phyloP scores from a whole-genome alignment of 2,888 invertebrate genomes.

The Brachypterus glaber region DNA sequence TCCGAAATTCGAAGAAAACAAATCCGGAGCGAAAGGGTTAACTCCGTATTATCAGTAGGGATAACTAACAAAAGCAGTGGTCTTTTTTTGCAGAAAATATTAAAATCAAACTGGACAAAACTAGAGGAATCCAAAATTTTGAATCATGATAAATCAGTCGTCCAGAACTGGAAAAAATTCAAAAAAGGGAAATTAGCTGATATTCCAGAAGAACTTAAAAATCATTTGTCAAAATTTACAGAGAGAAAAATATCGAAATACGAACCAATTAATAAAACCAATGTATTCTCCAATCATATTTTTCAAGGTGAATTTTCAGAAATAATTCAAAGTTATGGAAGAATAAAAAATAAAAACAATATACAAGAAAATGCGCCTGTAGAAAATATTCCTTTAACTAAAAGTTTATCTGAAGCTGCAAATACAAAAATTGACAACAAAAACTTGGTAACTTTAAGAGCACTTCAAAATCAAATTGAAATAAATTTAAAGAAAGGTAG shows the following conservation, averaged over 20 bases:
- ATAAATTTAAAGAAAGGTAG: slow-evolving; percentile 7
- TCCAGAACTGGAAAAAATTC: slow-evolving; percentile 61
- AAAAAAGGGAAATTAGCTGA: slow-evolving; percentile 46
- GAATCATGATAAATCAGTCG: slow-evolving; percentile 56
- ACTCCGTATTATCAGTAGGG: no score
- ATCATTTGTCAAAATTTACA: slow-evolving; percentile 60
- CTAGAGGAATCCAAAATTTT: slow-evolving; percentile 46
- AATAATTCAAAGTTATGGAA: slow-evolving; percentile 39
- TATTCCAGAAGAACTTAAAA: slow-evolving; percentile 38
- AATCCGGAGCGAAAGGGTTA: no score
- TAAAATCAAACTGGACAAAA: slow-evolving; percentile 58
- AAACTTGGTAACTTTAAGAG: slow-evolving; percentile 25
- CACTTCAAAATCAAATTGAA: slow-evolving; percentile 27
- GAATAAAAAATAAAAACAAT: slow-evolving; percentile 38
- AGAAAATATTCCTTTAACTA: no score
- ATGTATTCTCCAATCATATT: slow-evolving; percentile 12
- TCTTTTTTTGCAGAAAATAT: slow-evolving; percentile 46
- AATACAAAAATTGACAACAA: slow-evolving; percentile 9
- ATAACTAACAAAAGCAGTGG: no score
- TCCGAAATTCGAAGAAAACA: no score
- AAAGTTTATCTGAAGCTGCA: no score
- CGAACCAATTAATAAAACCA: no score
- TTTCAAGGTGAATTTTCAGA: slow-evolving; percentile 39
- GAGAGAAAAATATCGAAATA: slow-evolving; percentile 43
- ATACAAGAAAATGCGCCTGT: slow-evolving; percentile 10